Evolutionary conservation across 2,888 invertebrate species (phyloP).

Genomic region (Philereme vetulata): DNA sequence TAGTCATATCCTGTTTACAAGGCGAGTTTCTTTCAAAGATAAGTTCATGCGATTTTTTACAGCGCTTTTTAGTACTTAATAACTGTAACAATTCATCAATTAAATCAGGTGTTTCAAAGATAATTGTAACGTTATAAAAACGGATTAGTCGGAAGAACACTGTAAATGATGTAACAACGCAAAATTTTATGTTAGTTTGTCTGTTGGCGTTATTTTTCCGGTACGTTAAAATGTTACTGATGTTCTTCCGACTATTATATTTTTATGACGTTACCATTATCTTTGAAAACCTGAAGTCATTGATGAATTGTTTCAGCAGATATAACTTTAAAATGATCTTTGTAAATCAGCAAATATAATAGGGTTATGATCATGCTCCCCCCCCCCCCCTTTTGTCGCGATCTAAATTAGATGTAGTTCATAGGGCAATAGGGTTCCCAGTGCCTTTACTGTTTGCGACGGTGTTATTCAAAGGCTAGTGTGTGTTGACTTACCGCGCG

Average conservation of each 20-base stretch:
- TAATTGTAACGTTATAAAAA: too few relatives aligned
- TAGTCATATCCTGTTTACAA: constrained; percentile 19
- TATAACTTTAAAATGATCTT: too few relatives aligned
- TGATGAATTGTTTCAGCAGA: too few relatives aligned
- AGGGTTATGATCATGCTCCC: constrained; percentile 2
- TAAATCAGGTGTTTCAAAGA: too few relatives aligned
- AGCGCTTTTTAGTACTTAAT: not conserved
- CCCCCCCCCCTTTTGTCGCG: constrained; percentile 18
- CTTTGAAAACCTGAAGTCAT: too few relatives aligned
- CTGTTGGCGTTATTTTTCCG: too few relatives aligned
- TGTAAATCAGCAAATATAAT: not conserved
- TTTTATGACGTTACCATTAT: too few relatives aligned
- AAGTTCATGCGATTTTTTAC: not conserved
- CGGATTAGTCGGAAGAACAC: too few relatives aligned
- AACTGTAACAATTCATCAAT: not conserved
- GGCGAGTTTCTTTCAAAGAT: constrained; percentile 8
- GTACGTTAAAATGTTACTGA: too few relatives aligned
- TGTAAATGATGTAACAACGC: too few relatives aligned
- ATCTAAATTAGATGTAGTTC: constrained; percentile 43
- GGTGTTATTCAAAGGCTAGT: not conserved
- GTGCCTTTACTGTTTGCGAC: not conserved
- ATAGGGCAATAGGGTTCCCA: constrained; percentile 13
- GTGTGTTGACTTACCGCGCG: constrained; percentile 67
- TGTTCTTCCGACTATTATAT: too few relatives aligned
- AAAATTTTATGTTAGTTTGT: too few relatives aligned